phyloP scores from a whole-genome alignment of 1,140 invertebrate genomes.

The Drosophila sp. region DNA sequence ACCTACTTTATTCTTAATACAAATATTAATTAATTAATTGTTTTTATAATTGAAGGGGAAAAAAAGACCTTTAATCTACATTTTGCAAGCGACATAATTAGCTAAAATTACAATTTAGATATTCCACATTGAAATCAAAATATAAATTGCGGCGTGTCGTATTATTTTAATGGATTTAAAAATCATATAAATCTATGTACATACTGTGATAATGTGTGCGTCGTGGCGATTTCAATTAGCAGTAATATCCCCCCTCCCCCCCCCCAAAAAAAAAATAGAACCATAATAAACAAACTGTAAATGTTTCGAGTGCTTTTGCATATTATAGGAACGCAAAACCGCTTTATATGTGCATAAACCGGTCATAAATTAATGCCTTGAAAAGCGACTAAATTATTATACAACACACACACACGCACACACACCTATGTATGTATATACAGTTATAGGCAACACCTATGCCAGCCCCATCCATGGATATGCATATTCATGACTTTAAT shows the following conservation, averaged over 20 bases:
- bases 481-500: constrained; percentile 43
- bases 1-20: too few species aligned
- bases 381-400: constrained; percentile 39
- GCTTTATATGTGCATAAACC: constrained; percentile 20
- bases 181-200: neutral
- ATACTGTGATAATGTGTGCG: neutral
- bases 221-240: neutral
- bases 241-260: neutral
- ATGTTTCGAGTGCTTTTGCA: constrained; percentile 6
- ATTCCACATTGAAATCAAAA: neutral
- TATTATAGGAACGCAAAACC: neutral
- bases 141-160: neutral
- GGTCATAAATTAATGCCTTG: constrained; percentile 28
- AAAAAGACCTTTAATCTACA: neutral
- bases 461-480: constrained; percentile 6
- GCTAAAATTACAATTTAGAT: neutral
- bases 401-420: neutral
- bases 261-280: neutral
- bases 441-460: neutral
- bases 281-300: neutral
- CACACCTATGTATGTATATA: neutral
- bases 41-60: too few species aligned
- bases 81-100: neutral
- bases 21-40: too few species aligned
- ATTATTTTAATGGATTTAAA: neutral